Conservation (phyloP, 1,140 invertebrate genomes). For the Hylaeus volcanicus region DNA sequence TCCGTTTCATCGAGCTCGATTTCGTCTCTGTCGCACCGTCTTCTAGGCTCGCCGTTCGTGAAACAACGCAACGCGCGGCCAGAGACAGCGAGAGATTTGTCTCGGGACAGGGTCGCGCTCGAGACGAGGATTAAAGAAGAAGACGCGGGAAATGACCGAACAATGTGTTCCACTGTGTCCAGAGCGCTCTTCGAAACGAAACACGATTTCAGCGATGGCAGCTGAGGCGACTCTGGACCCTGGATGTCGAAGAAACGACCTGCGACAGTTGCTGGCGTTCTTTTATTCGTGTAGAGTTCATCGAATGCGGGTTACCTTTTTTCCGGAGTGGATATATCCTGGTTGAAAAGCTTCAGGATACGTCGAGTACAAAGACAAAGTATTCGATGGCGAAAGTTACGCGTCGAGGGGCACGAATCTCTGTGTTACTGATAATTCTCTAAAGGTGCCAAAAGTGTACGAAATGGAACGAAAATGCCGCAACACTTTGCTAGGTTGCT, state of each 20-base stretch:
- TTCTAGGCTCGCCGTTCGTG: constrained; percentile 15
- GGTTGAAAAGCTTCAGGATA: too few species aligned
- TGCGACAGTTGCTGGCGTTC: too few species aligned
- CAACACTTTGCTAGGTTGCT: too few species aligned
- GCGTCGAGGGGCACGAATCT: too few species aligned
- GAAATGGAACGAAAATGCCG: too few species aligned
- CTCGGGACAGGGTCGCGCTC: neutral
- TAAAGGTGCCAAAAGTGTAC: too few species aligned
- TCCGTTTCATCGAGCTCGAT: neutral
- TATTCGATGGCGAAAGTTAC: too few species aligned
- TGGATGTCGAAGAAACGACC: too few species aligned
- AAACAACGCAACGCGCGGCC: constrained; percentile 15
- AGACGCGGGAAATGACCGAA: constrained; percentile 18
- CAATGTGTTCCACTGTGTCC: constrained; percentile 51
- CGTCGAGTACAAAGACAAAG: too few species aligned
- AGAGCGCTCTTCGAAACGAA: constrained; percentile 23
- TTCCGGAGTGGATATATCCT: too few species aligned
- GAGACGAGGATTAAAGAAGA: constrained; percentile 28
- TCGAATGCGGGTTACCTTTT: too few species aligned
- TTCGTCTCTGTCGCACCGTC: constrained; percentile 20
- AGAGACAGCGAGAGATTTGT: constrained; percentile 8
- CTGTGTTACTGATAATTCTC: too few species aligned
- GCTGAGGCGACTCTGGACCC: neutral
- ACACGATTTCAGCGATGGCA: neutral
- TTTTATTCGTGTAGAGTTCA: neutral